Evolutionary conservation across 1,140 invertebrate genomes (phyloP).

Genomic region (Zeugodacus cucurbitae): DNA sequence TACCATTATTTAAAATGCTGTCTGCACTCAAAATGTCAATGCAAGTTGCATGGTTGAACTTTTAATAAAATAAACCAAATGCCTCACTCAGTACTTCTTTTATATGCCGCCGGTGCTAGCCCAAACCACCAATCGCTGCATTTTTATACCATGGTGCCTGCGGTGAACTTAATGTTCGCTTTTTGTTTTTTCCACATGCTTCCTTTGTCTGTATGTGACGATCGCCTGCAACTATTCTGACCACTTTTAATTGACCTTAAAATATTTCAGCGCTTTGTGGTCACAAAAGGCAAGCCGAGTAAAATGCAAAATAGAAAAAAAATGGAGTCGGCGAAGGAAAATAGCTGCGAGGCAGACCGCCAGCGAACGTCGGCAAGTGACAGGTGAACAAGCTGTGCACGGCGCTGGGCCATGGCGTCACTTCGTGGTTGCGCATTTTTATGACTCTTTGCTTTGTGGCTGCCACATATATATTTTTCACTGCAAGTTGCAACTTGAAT

Average conservation of each 20-base stretch:
- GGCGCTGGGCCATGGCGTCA: slow-evolving; percentile 26
- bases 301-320: neutral
- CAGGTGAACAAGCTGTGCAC: slow-evolving; percentile 27
- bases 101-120: neutral
- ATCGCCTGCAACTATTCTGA: neutral
- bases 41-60: too few species aligned
- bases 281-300: neutral
- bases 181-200: neutral
- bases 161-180: neutral
- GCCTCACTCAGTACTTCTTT: too few species aligned
- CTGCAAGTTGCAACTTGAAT: slow-evolving; percentile 22
- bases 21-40: too few species aligned
- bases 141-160: neutral
- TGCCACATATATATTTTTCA: slow-evolving; percentile 14
- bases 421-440: neutral
- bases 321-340: neutral
- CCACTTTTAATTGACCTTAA: slow-evolving; percentile 34
- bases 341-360: neutral
- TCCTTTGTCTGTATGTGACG: neutral
- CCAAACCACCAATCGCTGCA: neutral
- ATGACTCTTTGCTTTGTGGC: neutral
- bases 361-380: slow-evolving; percentile 4
- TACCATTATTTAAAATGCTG: neutral
- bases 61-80: too few species aligned
- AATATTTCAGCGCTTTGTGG: neutral